These are phyloP conservation scores for Cercopithecus diana DNA, from an alignment of 2,797 vertebrate species.

Conservation along the genomic window DNA sequence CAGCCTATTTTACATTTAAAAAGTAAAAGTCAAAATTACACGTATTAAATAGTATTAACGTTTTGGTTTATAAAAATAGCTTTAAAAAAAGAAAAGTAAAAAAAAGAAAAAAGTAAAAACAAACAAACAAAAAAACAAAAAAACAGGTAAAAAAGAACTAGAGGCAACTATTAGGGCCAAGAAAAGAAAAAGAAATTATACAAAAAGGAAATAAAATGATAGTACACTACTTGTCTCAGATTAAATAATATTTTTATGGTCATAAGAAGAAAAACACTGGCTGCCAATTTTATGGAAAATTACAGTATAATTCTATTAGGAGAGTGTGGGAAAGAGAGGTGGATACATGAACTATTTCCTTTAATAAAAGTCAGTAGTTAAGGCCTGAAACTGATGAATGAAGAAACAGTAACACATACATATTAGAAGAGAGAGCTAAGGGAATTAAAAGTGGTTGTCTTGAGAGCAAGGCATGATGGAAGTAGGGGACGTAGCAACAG, in stretches of 20 bases:
- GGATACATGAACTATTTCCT: no score
- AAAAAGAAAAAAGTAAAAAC: not conserved
- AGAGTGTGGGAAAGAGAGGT: not conserved
- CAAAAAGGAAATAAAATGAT: not conserved
- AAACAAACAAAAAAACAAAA: no score
- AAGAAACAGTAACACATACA: no score
- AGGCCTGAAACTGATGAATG: not conserved
- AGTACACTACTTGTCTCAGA: not conserved
- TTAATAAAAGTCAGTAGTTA: not conserved
- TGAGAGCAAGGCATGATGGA: not conserved
- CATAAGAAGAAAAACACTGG: not conserved
- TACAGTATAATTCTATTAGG: not conserved
- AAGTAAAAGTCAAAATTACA: not conserved
- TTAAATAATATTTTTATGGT: not conserved
- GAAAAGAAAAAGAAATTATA: not conserved
- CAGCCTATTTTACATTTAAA: not conserved
- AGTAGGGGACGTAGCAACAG: no score
- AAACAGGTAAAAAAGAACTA: not conserved
- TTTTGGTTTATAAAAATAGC: not conserved
- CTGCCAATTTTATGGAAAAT: not conserved
- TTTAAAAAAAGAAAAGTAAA: not conserved
- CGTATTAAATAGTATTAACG: not conserved
- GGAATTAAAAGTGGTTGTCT: not conserved
- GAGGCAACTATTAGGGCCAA: not conserved
- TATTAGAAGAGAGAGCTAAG: not conserved